Percentiles rank a stretch among this genome's conserved stretches.
Evolutionary conservation across 2,888 invertebrate species (phyloP).

Genomic region (Cinara cedri): DNA sequence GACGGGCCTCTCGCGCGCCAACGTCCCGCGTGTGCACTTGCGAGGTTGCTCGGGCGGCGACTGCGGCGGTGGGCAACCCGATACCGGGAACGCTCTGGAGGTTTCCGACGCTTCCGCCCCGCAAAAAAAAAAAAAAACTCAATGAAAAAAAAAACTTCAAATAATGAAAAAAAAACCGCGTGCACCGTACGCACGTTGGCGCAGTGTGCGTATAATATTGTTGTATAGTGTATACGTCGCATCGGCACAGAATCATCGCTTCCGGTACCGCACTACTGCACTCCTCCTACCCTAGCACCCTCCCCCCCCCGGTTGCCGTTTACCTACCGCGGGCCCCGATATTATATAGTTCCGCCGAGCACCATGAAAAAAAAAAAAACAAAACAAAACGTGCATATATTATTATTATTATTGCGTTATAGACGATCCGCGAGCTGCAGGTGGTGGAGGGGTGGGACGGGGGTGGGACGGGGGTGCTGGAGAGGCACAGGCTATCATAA

Average conservation of each 20-base stretch:
- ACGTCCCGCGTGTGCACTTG: constrained; percentile 15
- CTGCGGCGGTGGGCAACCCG: constrained; percentile 36
- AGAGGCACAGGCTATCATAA: too few species aligned
- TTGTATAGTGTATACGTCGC: not conserved
- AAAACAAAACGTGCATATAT: not conserved
- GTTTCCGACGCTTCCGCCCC: constrained; percentile 52
- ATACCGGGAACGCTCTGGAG: constrained; percentile 54
- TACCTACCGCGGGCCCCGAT: too few species aligned
- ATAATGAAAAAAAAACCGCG: constrained; percentile 30
- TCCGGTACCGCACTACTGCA: constrained; percentile 37
- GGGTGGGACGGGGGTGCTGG: too few species aligned
- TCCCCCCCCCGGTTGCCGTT: too few species aligned
- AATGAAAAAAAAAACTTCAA: not conserved
- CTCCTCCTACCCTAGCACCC: too few species aligned
- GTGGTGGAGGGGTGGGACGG: not conserved
- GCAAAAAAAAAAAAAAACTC: constrained; percentile 29
- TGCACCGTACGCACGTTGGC: not conserved
- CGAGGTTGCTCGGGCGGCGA: constrained; percentile 10
- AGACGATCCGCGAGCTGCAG: too few species aligned
- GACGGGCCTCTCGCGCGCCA: constrained; percentile 39
- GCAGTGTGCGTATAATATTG: too few species aligned
- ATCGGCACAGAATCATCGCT: constrained; percentile 52
- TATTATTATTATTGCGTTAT: too few species aligned
- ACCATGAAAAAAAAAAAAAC: too few species aligned
- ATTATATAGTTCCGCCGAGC: too few species aligned